Evolutionary conservation across 2,797 vertebrate genomes (phyloP).

Genomic region (Florisuga fusca): DNA sequence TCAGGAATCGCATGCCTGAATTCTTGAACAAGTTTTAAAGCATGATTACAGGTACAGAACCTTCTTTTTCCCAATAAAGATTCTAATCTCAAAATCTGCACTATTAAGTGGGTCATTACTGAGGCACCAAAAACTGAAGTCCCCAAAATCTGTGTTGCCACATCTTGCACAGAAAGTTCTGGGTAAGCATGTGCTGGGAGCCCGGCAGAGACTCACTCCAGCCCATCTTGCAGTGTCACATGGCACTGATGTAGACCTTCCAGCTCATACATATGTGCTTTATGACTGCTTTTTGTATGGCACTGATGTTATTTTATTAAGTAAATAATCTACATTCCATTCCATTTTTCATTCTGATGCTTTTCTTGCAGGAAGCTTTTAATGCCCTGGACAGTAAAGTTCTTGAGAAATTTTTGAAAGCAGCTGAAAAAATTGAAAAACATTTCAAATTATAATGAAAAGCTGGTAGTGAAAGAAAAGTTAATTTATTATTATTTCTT

Average conservation of each 20-base stretch:
- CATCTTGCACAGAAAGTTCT: neutral
- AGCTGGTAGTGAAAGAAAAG: conserved; percentile 84
- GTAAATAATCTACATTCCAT: neutral
- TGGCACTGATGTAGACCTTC: neutral
- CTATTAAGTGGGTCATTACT: neutral
- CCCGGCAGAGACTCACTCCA: neutral
- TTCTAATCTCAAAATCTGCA: neutral
- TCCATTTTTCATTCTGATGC: neutral
- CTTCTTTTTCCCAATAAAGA: neutral
- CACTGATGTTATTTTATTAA: neutral
- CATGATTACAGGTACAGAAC: neutral
- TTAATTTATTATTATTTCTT: too few species aligned
- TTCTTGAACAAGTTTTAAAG: neutral
- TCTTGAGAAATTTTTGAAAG: conserved; percentile 89
- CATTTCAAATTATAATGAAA: conserved; percentile 81
- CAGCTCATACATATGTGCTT: neutral
- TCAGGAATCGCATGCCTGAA: neutral
- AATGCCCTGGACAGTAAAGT: conserved; percentile 82
- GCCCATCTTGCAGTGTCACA: too few species aligned
- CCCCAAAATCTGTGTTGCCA: neutral
- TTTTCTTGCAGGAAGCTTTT: conserved; percentile 81
- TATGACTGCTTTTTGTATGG: neutral
- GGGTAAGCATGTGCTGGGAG: neutral
- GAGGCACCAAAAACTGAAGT: neutral
- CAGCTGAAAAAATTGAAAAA: conserved; percentile 87